These are phyloP conservation scores for Melinopterus prodromus DNA, from an alignment of 2,888 invertebrate species.

Conservation along the genomic window DNA sequence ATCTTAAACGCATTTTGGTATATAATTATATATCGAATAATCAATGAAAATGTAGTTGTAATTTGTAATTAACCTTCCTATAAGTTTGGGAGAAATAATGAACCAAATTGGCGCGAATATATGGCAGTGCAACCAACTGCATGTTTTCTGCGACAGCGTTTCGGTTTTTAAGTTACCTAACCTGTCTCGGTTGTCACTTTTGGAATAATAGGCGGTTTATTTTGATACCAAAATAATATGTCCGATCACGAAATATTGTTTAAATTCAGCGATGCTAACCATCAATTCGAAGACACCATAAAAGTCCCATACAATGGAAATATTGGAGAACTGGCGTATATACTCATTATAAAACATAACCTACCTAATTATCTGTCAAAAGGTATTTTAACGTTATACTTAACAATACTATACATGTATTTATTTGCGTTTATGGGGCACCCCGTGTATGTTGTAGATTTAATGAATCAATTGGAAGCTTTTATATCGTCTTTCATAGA, in stretches of 20 bases:
- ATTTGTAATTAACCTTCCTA: not conserved
- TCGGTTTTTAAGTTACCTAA: too few species aligned
- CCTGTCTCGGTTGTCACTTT: not conserved
- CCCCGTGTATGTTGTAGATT: slow-evolving; percentile 40
- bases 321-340: slow-evolving; percentile 53
- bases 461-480: slow-evolving; percentile 35
- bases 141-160: not conserved
- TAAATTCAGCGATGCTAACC: not conserved
- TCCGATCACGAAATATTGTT: not conserved
- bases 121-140: not conserved
- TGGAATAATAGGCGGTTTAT: not conserved
- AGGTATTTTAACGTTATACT: slow-evolving; percentile 47
- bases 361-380: slow-evolving; percentile 57
- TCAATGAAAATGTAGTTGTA: not conserved
- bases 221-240: not conserved
- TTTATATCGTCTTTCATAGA: slow-evolving; percentile 37
- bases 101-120: not conserved
- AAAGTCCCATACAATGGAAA: slow-evolving; percentile 52
- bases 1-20: slow-evolving; percentile 19
- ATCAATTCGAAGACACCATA: slow-evolving; percentile 48
- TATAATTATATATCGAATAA: not conserved
- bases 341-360: slow-evolving; percentile 51
- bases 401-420: not conserved
- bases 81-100: not conserved
- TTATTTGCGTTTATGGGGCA: slow-evolving; percentile 16